Conservation (phyloP, 2,888 invertebrate genomes). For the Euplagia quadripunctaria region DNA sequence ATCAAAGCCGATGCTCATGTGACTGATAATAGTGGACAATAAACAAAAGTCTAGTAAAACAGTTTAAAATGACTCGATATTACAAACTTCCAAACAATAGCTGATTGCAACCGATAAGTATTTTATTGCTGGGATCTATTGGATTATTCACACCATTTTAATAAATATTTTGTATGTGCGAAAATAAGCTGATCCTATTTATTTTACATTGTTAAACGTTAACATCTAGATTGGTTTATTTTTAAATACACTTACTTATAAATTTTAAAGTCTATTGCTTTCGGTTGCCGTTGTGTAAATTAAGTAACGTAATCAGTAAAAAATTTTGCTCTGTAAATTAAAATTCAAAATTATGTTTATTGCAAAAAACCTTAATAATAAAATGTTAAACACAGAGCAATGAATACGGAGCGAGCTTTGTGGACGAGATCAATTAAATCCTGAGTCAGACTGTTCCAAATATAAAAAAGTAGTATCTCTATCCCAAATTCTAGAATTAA, state of each 20-base stretch:
- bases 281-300: too few relatives aligned
- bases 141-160: not conserved
- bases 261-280: too few relatives aligned
- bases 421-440: too few relatives aligned
- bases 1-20: constrained; percentile 72
- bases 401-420: too few relatives aligned
- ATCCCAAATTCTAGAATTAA: too few relatives aligned
- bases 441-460: too few relatives aligned
- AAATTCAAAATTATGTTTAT: too few relatives aligned
- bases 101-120: constrained; percentile 35
- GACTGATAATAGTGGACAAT: constrained; percentile 71
- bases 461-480: too few relatives aligned
- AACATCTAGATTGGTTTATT: not conserved
- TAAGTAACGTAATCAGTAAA: too few relatives aligned
- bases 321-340: too few relatives aligned
- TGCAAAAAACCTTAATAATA: too few relatives aligned
- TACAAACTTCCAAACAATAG: constrained; percentile 34
- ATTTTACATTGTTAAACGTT: not conserved
- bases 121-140: constrained; percentile 5
- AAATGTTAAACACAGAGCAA: too few relatives aligned
- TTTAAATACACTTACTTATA: not conserved
- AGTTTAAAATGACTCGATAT: constrained; percentile 39
- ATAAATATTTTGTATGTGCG: not conserved
- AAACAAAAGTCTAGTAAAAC: constrained; percentile 44
- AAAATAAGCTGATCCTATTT: not conserved